Percentiles rank a stretch among this genome's conserved stretches.
Evolutionary conservation across 2,113 vertebrate genomes (phyloP).

Genomic region (Aptenodytes forsteri): DNA sequence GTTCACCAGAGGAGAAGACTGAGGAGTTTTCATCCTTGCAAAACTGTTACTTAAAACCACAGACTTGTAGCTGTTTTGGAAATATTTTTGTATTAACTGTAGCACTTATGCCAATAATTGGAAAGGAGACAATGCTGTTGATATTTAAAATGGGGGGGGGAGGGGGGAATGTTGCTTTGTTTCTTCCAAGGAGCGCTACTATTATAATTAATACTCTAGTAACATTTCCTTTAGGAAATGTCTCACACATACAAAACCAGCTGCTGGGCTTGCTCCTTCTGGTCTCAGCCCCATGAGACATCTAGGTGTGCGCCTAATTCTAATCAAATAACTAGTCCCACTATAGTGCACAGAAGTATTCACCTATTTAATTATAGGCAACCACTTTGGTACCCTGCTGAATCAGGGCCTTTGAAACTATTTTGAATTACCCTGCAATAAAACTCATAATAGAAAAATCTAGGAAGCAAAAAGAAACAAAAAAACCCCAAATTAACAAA

Average conservation of each 20-base stretch:
- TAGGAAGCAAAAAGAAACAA: neutral
- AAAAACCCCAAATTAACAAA: neutral
- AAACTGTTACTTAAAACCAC: neutral
- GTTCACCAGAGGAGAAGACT: neutral
- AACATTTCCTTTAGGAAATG: conserved; percentile 46
- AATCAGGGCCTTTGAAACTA: neutral
- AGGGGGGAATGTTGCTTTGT: neutral
- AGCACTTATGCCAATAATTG: neutral
- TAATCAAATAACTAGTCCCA: neutral
- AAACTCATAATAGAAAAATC: neutral
- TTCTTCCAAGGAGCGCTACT: neutral
- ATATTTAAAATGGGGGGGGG: neutral
- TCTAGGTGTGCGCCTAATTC: neutral
- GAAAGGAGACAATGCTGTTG: neutral
- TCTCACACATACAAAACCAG: neutral
- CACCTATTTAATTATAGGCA: neutral
- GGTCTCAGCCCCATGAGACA: neutral
- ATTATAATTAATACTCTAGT: neutral
- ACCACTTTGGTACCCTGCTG: neutral
- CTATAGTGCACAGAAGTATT: neutral
- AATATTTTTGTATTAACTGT: neutral
- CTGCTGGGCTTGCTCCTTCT: neutral
- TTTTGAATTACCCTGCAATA: neutral
- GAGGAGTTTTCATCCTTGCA: neutral
- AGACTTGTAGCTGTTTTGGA: neutral